A percentile compares a stretch with the other conserved stretches of the same genome.
Conservation (phyloP, 2,888 invertebrate species). For the Oscheius sp. region DNA sequence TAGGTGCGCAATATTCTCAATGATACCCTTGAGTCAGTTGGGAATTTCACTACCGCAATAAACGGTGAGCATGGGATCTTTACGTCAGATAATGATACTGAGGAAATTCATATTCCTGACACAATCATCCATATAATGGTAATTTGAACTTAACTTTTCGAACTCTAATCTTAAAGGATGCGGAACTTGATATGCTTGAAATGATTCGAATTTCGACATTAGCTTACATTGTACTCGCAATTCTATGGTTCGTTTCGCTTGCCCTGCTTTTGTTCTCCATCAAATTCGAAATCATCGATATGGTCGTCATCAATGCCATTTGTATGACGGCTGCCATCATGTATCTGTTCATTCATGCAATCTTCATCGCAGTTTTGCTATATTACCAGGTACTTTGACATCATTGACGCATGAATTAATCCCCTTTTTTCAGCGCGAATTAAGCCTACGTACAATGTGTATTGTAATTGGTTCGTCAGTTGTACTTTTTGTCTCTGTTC, state of each 20-base stretch:
- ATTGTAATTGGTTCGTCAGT: slow-evolving; percentile 49
- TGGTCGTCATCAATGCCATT: slow-evolving; percentile 57
- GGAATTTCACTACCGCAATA: neutral
- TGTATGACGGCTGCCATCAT: slow-evolving; percentile 52
- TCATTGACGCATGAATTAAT: neutral
- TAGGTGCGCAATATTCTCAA: slow-evolving; percentile 10
- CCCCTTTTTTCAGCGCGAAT: slow-evolving; percentile 33
- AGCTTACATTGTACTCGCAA: slow-evolving; percentile 53
- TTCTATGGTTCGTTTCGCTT: slow-evolving; percentile 59
- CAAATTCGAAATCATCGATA: slow-evolving; percentile 51
- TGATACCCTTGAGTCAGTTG: neutral
- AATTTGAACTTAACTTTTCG: neutral
- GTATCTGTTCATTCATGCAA: slow-evolving; percentile 54
- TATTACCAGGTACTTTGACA: slow-evolving; percentile 57
- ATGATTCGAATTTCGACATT: slow-evolving; percentile 61
- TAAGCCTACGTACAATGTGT: slow-evolving; percentile 39
- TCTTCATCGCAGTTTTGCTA: slow-evolving; percentile 52
- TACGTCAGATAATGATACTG: slow-evolving; percentile 33
- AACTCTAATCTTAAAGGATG: slow-evolving; percentile 28
- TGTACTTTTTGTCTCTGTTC: slow-evolving; percentile 51
- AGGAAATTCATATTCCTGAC: slow-evolving; percentile 41
- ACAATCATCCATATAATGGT: slow-evolving; percentile 34
- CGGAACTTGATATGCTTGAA: slow-evolving; percentile 57
- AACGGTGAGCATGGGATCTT: neutral
- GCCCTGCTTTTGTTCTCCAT: slow-evolving; percentile 56